These are phyloP conservation scores for Margarornis squamiger DNA, from an alignment of 2,797 vertebrate genomes.

Conservation along the genomic window DNA sequence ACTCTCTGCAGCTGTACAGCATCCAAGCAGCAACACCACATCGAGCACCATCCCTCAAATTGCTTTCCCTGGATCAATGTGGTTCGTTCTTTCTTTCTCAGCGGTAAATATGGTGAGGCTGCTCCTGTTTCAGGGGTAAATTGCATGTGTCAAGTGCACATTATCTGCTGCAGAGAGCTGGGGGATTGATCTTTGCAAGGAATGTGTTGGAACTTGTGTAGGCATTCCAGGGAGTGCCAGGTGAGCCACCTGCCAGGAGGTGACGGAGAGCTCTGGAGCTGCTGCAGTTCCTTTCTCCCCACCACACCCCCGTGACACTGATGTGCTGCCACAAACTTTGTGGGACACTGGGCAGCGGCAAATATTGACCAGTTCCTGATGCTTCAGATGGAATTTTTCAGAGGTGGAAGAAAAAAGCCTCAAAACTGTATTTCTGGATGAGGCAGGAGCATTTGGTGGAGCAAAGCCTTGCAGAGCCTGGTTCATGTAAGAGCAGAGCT, in stretches of 20 bases:
- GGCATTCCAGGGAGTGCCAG: background rate
- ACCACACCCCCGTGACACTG: fast-evolving
- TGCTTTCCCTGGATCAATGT: fast-evolving
- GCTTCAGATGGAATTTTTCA: background rate
- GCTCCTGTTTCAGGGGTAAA: background rate
- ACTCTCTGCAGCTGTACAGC: background rate
- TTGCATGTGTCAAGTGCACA: background rate
- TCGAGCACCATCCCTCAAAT: fast-evolving
- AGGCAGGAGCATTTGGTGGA: background rate
- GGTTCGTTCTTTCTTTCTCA: background rate
- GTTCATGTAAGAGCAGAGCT: background rate
- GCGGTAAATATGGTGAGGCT: background rate
- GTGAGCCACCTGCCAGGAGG: background rate
- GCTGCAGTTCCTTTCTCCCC: background rate
- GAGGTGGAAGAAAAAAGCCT: background rate
- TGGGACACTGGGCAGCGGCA: background rate
- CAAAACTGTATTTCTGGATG: background rate
- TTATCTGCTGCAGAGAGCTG: background rate
- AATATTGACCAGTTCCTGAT: background rate
- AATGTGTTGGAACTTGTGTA: background rate
- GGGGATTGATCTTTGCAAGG: background rate
- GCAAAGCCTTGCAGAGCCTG: background rate
- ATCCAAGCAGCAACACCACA: background rate
- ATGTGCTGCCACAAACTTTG: fast-evolving
- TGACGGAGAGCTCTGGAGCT: background rate